Conservation (phyloP, 2,113 vertebrate species). For the Rostratula benghalensis region DNA sequence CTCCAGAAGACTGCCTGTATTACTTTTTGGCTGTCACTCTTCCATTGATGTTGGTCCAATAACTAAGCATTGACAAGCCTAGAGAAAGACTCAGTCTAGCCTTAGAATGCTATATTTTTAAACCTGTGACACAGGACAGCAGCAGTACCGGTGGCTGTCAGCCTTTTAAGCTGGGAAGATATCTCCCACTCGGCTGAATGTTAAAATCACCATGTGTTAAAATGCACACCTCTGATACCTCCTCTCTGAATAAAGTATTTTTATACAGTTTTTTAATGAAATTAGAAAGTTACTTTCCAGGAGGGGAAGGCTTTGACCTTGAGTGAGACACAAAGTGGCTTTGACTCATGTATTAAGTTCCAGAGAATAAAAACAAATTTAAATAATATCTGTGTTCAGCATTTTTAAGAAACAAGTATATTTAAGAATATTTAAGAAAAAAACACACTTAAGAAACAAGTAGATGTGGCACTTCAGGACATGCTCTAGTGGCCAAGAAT, state of each 20-base stretch:
- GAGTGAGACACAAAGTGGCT: background rate
- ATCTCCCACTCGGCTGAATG: background rate
- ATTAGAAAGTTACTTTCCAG: background rate
- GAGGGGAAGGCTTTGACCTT: background rate
- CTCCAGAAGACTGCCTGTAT: background rate
- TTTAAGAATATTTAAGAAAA: too few relatives aligned
- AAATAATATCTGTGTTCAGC: background rate
- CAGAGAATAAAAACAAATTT: background rate
- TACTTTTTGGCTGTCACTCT: background rate
- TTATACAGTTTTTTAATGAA: background rate
- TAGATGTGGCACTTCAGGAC: too few relatives aligned
- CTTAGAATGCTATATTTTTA: background rate
- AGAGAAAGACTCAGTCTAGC: background rate
- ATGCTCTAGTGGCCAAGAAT: too few relatives aligned
- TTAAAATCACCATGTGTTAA: background rate
- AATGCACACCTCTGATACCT: background rate
- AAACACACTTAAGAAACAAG: too few relatives aligned
- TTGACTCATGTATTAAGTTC: background rate
- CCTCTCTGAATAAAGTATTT: background rate
- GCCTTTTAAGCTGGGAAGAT: background rate
- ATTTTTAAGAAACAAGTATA: too few relatives aligned
- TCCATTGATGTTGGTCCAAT: background rate
- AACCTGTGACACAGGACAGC: background rate
- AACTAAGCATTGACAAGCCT: background rate
- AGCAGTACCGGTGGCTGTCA: background rate